Evolutionary conservation across 2,113 vertebrate species (phyloP), one percentile per base, ranked within the genome.

Genomic region (Elephas maximus): DNA sequence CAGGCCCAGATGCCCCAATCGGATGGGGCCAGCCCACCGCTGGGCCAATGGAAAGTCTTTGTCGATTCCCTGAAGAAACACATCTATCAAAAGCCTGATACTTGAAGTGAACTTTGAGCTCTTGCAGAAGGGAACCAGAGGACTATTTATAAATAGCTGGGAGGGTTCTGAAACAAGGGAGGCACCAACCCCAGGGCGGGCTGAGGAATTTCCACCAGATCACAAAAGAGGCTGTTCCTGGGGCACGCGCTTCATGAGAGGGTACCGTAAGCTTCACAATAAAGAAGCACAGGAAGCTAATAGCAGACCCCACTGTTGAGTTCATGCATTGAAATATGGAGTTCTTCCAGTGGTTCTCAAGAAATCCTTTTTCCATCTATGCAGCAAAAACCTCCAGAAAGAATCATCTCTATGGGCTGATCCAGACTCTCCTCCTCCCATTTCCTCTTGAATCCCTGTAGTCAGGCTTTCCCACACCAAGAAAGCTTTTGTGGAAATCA

Each of bases 281-380:
- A 28, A 9, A 81, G 78, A 62, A 23, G 60, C 33, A 0, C 10
- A 57, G 77, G 28, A 37, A 14, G 71, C 63, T 2, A 10, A 65
- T 51, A 26, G 79, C 62, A 45, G 80, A 15, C 44, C 20, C 44
- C 5, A 0, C 8, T 1, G 5, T 4, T 8, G 37, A 26, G 5
- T 33, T 57, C 33, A 8, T 0, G 0, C 30, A 2, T 3, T 2
- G 37, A 24, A 24, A 37, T 15, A 24, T 4, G 0, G 1, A 88
- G 53, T n/a, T 1, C 2, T 20, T 17, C 67, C 74, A 12, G 74
- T 1, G 18, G 41, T 2, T 20, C 17, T 4, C 11, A 11, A 26
- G 92, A 41, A 71, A 41, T n/a, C n/a, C 60, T 33, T 76, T 30
- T 24, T 28, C 28, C n/a, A 8, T 18, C 11, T 2, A 4, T 1